Conservation (phyloP, 2,797 vertebrate species). For the Nannoperca australis region DNA sequence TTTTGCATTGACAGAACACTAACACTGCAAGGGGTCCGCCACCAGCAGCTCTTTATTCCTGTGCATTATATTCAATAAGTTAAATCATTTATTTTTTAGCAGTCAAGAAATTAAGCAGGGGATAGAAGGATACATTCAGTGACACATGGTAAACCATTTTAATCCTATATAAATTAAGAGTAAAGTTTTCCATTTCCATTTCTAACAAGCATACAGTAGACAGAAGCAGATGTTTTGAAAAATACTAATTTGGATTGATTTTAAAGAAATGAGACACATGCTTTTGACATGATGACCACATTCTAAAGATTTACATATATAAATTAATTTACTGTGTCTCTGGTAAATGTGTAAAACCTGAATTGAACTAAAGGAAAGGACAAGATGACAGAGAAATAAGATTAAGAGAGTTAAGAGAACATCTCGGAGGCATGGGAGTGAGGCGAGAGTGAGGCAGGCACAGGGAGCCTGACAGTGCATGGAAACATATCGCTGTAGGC, state of each 20-base stretch:
- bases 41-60: neutral
- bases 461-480: slow-evolving; percentile 39
- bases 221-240: neutral
- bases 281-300: neutral
- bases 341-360: neutral
- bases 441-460: slow-evolving; percentile 18
- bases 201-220: neutral
- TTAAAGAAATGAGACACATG: neutral
- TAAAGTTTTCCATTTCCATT: neutral
- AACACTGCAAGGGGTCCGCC: neutral
- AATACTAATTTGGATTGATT: neutral
- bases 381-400: slow-evolving; percentile 5
- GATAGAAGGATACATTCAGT: neutral
- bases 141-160: neutral
- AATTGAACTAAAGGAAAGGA: neutral
- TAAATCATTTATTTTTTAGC: neutral
- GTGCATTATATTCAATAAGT: neutral
- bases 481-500: slow-evolving; percentile 38
- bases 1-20: neutral
- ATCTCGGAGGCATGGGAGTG: slow-evolving; percentile 5
- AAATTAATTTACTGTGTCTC: neutral
- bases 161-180: neutral
- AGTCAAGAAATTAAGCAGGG: neutral
- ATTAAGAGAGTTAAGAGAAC: slow-evolving; percentile 1
- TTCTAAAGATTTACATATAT: neutral